Conservation (phyloP, 23 tunicate species). For the Halocynthia aurantium region DNA sequence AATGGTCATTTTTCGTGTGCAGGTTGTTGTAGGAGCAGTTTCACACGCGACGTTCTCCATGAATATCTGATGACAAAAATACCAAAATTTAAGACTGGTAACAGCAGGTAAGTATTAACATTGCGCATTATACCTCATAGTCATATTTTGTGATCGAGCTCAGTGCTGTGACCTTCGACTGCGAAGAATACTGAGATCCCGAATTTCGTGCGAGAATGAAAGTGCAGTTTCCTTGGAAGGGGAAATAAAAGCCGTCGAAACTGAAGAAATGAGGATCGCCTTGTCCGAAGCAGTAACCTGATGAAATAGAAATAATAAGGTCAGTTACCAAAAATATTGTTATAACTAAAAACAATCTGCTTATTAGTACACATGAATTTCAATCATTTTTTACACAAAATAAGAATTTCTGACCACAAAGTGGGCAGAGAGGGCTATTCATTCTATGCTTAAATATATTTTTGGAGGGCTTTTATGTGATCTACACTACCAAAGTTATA, state of each 20-base stretch:
- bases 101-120: neutral
- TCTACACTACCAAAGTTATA: too few relatives aligned
- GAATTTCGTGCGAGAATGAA: slow-evolving; percentile 73
- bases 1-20: slow-evolving; percentile 79
- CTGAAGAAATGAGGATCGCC: slow-evolving; percentile 98
- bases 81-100: neutral
- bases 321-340: neutral
- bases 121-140: slow-evolving; percentile 50
- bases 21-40: slow-evolving; percentile 86
- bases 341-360: too few relatives aligned
- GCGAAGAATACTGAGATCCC: neutral
- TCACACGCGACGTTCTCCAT: slow-evolving; percentile 75
- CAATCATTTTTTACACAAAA: too few relatives aligned
- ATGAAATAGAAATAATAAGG: neutral
- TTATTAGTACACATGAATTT: too few relatives aligned
- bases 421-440: too few relatives aligned
- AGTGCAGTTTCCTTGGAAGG: slow-evolving; percentile 99
- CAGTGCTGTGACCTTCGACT: neutral
- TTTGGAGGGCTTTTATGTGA: too few relatives aligned
- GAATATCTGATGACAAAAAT: slow-evolving; percentile 41
- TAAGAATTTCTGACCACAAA: too few relatives aligned
- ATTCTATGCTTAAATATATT: too few relatives aligned
- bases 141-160: neutral
- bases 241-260: slow-evolving; percentile 91
- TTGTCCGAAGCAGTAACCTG: slow-evolving; percentile 98